A percentile compares a stretch with the other conserved stretches of the same genome.
These are phyloP conservation scores for Beroe forskalii DNA, from an alignment of 37 sponge, comb jelly and placozoan species.

Conservation along the genomic window DNA sequence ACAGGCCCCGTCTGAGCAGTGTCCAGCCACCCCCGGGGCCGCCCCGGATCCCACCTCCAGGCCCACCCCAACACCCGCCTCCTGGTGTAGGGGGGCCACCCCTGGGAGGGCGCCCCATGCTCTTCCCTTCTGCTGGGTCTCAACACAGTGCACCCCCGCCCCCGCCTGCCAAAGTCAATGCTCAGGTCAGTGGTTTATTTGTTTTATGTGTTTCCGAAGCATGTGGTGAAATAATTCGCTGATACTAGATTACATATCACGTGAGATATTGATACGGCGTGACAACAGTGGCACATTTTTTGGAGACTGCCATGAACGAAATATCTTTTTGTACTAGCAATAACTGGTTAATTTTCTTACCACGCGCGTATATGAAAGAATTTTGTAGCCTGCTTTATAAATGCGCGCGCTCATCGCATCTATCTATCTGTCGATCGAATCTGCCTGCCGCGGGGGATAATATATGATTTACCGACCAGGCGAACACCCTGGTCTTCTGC, in stretches of 20 bases:
- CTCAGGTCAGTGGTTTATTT: not conserved
- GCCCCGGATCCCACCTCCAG: constrained; percentile 46
- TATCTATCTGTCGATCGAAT: no score
- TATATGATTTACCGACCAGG: no score
- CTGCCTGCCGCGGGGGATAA: no score
- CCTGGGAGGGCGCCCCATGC: constrained; percentile 40
- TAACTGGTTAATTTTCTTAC: not conserved
- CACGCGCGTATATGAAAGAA: not conserved
- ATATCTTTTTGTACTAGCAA: constrained; percentile 43
- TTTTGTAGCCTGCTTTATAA: no score
- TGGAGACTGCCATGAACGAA: no score
- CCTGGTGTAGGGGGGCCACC: not conserved
- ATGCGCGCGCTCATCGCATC: no score
- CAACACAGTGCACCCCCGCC: constrained; percentile 23
- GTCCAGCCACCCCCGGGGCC: constrained; percentile 57
- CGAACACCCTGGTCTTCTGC: no score
- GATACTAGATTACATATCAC: no score
- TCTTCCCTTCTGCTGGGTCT: constrained; percentile 57
- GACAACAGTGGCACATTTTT: no score
- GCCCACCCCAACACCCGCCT: constrained; percentile 20
- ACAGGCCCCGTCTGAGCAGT: not conserved
- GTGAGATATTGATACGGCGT: no score
- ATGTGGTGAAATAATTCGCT: no score
- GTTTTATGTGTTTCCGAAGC: no score
- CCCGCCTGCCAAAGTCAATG: not conserved